phyloP scores from a whole-genome alignment of 2,888 invertebrate species.

The Volucella bombylans region DNA sequence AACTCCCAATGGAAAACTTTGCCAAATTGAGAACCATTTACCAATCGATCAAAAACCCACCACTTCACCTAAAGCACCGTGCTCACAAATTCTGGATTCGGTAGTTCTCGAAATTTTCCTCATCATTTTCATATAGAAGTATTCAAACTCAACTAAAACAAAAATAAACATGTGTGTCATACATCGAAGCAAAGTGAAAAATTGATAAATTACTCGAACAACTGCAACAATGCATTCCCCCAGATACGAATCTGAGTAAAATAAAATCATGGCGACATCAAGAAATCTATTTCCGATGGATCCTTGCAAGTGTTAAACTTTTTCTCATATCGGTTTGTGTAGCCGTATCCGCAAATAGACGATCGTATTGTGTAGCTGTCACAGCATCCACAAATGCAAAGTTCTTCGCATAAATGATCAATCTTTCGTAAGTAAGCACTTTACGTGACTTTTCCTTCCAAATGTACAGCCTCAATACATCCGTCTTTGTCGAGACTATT shows the following conservation, averaged over 20 bases:
- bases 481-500: constrained; percentile 29
- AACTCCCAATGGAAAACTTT: too few relatives aligned
- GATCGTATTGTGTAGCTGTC: constrained; percentile 17
- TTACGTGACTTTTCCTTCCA: constrained; percentile 16
- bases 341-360: constrained; percentile 34
- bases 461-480: constrained; percentile 27
- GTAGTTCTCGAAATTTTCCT: too few relatives aligned
- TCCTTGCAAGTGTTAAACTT: constrained; percentile 34
- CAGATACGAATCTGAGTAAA: constrained; percentile 1
- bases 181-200: constrained; percentile 17
- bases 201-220: constrained; percentile 68
- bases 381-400: constrained; percentile 28
- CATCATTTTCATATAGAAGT: too few relatives aligned
- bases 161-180: constrained; percentile 51
- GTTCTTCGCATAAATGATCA: constrained; percentile 40
- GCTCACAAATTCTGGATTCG: too few relatives aligned
- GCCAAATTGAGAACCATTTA: too few relatives aligned
- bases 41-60: too few relatives aligned
- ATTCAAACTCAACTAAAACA: constrained; percentile 6
- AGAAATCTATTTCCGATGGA: constrained; percentile 57
- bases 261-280: constrained; percentile 40
- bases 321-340: constrained; percentile 1
- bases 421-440: constrained; percentile 43
- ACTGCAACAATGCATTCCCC: constrained; percentile 66
- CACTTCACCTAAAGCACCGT: too few relatives aligned